Evolutionary conservation across 2,797 vertebrate genomes (phyloP).

Genomic region (Ceryle rudis): DNA sequence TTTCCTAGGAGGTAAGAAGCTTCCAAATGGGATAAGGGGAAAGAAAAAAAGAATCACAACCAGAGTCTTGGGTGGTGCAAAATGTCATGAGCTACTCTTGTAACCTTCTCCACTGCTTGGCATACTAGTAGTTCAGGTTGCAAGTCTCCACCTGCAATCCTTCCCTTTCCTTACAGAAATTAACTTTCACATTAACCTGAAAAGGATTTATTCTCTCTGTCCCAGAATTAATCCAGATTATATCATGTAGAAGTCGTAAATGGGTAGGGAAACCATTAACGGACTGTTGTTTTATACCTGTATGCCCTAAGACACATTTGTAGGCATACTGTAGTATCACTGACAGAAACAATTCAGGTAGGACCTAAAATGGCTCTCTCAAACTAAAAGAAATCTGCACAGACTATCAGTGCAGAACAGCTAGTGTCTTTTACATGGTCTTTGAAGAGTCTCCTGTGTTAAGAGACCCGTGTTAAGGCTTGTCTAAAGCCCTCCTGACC

Average conservation of each 20-base stretch:
- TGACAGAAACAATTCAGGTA: neutral
- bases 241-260: neutral
- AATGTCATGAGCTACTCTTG: fast-evolving
- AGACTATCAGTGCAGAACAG: neutral
- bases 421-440: neutral
- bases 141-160: neutral
- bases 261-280: neutral
- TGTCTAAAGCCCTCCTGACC: neutral
- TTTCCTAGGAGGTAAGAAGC: neutral
- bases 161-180: neutral
- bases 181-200: neutral
- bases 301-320: neutral
- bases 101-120: neutral
- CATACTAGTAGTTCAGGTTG: neutral
- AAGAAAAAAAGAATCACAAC: neutral
- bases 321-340: neutral
- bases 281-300: neutral
- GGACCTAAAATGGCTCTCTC: neutral
- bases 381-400: neutral
- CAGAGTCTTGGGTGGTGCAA: neutral
- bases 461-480: neutral
- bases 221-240: neutral
- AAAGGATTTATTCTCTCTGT: neutral
- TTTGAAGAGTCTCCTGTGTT: neutral
- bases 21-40: neutral